Evolutionary conservation across 1,140 invertebrate genomes (phyloP), one percentile per base, ranked within the genome.

Genomic region (Bemisia tabaci): DNA sequence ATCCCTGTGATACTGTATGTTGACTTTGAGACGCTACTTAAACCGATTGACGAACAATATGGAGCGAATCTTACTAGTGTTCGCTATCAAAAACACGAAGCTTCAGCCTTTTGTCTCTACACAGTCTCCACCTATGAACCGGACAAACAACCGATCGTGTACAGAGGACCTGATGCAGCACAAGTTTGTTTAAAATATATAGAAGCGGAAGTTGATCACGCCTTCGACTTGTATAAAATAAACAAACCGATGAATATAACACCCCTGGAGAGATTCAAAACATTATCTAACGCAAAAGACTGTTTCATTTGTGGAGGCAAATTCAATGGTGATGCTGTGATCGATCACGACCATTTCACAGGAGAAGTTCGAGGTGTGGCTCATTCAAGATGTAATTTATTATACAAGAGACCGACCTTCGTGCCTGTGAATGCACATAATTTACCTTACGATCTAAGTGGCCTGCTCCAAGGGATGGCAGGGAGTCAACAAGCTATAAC

Each of bases 151-250:
- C 33, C 33, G 5, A 48, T 48, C 17, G 33, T 48, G 5, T 48
- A 48, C 17, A 5, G 33, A 17, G 33, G 33, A 17, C 33, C 33
- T 17, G 33, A 48, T 48, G 33, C 33, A 48, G 17, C 17, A 11
- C 60, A 73, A 62, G 17, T 9, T 9, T 48, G 33, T 48, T 17
- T 48, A 9, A 5, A 17, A 48, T 48, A 9, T 5, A 48, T 48
- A 5, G 33, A 48, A 48, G 17, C 5, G 17, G 33, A 48, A 48
- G 17, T 48, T 5, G 5, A 5, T 48, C 33, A 48, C 33, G 17
- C 33, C 33, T 5, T 9, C 5, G 33, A 48, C 17, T 48, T 48
- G 33, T 48, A 48, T 48, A 48, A 17, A 9, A 17, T 48, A 48
- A 48, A 48, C 17, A 48, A 48, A 5, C 33, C 33, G 33, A 48